Evolutionary conservation across 2,113 vertebrate genomes (phyloP).

Genomic region (Phyllostomus hastatus): DNA sequence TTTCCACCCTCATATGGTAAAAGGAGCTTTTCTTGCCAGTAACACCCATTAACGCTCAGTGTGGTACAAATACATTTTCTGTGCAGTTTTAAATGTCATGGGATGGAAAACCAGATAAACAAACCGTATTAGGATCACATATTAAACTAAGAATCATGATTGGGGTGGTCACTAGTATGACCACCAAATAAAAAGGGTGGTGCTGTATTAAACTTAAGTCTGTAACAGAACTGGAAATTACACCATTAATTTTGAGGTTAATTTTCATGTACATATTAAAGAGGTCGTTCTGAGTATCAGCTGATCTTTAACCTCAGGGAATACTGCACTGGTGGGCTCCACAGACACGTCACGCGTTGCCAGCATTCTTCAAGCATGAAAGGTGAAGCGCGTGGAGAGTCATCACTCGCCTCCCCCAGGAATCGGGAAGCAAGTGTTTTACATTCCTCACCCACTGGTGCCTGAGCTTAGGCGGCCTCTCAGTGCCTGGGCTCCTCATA

Average conservation of each 20-base stretch:
- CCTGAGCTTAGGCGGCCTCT: background rate
- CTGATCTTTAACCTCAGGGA: background rate
- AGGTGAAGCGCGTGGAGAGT: background rate
- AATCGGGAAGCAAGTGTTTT: background rate
- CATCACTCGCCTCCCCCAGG: background rate
- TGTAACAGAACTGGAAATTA: slow-evolving; percentile 28
- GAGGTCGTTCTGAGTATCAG: background rate
- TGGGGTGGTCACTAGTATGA: background rate
- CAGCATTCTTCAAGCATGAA: background rate
- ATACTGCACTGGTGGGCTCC: background rate
- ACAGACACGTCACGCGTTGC: background rate
- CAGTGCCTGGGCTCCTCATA: background rate
- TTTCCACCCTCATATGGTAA: background rate
- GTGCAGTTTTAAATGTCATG: background rate
- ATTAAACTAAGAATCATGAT: slow-evolving; percentile 9
- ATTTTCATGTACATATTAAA: background rate
- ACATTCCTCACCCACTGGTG: background rate
- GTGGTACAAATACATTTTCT: background rate
- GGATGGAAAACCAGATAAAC: background rate
- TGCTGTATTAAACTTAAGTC: background rate
- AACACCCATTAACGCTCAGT: background rate
- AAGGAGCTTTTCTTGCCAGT: background rate
- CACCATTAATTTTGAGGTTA: background rate
- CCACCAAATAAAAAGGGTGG: background rate
- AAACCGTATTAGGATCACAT: background rate